Percentiles rank a stretch among this genome's conserved stretches.
phyloP scores from a whole-genome alignment of 2,797 vertebrate genomes.

The Gymnoscopelus microlampas region DNA sequence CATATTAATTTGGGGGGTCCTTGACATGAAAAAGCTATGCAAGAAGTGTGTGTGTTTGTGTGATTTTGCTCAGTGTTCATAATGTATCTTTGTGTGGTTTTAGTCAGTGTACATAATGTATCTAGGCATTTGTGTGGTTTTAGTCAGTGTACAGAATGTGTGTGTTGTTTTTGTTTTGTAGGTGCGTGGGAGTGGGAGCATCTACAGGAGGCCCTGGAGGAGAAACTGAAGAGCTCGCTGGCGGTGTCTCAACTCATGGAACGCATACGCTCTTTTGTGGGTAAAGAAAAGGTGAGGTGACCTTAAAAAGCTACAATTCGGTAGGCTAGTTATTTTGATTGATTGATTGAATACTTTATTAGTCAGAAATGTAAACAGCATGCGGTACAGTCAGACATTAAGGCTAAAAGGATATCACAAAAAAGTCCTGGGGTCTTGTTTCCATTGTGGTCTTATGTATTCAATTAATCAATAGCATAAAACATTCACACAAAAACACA shows the following conservation, averaged over 20 bases:
- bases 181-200: conserved; percentile 94
- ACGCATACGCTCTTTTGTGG: conserved; percentile 88
- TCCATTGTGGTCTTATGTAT: too few species aligned
- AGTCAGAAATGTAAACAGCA: too few species aligned
- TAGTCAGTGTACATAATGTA: background rate
- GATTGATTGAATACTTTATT: too few species aligned
- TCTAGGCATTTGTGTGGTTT: conserved; percentile 26
- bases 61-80: background rate
- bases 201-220: conserved; percentile 90
- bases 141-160: conserved; percentile 41
- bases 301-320: background rate
- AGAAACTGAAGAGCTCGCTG: conserved; percentile 89
- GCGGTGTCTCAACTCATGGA: conserved; percentile 89
- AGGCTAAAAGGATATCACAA: too few species aligned
- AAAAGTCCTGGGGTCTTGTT: too few species aligned
- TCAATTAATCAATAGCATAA: too few species aligned
- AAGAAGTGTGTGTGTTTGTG: background rate
- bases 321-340: too few species aligned
- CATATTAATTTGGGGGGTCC: too few species aligned
- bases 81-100: background rate
- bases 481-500: too few species aligned
- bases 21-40: too few species aligned
- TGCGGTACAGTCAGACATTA: too few species aligned
- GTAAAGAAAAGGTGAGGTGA: conserved; percentile 79
- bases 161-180: conserved; percentile 71